Evolutionary conservation across 2,888 invertebrate species (phyloP).

Genomic region (Idaea dimidiata): DNA sequence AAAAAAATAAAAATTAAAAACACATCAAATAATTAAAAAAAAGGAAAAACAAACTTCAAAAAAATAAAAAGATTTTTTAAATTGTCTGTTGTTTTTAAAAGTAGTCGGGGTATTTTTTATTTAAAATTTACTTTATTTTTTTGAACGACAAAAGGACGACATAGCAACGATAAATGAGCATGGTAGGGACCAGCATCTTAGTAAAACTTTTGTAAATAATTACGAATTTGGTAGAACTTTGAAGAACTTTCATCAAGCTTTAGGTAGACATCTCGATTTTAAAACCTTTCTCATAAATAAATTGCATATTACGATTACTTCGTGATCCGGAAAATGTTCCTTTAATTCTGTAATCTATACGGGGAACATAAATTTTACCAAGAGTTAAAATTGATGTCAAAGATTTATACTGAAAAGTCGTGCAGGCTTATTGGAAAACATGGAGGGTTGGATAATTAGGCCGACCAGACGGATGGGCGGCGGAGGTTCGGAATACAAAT

Average conservation of each 20-base stretch:
- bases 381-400: conserved; percentile 33
- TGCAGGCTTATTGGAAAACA: conserved; percentile 74
- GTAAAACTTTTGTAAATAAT: neutral
- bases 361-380: neutral
- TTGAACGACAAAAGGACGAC: no score
- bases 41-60: no score
- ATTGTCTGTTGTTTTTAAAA: no score
- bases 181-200: neutral
- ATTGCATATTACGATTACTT: neutral
- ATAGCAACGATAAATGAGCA: neutral
- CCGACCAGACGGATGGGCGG: conserved; percentile 69
- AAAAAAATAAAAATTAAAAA: no score
- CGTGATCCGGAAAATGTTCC: neutral
- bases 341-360: neutral
- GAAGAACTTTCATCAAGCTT: conserved; percentile 33
- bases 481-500: conserved; percentile 72
- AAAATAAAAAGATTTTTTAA: no score
- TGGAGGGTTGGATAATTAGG: conserved; percentile 75
- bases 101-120: no score
- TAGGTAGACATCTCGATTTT: conserved; percentile 35
- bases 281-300: conserved; percentile 14
- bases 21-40: no score
- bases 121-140: no score
- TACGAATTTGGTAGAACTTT: conserved; percentile 18
- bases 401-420: conserved; percentile 65